Base-by-base conservation (phyloP, 1,140 invertebrate species). In the Megalopta genalis region DNA sequence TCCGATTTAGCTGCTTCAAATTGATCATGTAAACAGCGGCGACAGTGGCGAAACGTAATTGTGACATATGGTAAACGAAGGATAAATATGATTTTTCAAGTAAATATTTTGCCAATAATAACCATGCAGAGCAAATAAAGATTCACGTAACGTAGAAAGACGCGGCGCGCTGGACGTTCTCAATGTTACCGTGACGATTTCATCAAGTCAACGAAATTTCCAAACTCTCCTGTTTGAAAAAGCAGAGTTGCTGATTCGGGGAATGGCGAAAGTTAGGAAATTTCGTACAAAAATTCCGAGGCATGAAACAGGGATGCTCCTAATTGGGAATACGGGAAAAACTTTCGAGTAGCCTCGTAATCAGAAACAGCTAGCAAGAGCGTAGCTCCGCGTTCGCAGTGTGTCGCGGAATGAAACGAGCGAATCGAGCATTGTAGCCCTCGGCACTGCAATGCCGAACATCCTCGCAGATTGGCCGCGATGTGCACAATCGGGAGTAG, bases 321-420 rank as follows among this genome's bases (percentile, higher is more conserved):
- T 52, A 52, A 52, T 52, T 52, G 49, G 49, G 2, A 21, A 52
- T 52, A 18, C 7, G 42, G 7, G 42, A 52, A 21, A 57, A 57
- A 57, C 21, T n/a, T 57, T 57, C 21, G 49, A 52, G 49, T 52
- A 18, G 14, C 54, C n/a, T 57, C 6, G 54, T 57, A 57, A 57
- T n/a, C n/a, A n/a, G 8, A 21, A 6, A 54, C 18, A n/a, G 6
- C 39, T 10, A 42, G 52, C 5, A 54, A 57, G 54, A 57, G 21
- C 8, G 25, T 52, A 16, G 10, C 60, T 62, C 32, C 21, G 39
- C 0, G n/a, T 42, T 27, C 5, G 23, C 37, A 68, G 2, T n/a
- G 52, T 42, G 27, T 52, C 49, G 21, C 25, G n/a, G 9, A 78
- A 23, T 65, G 64, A 77, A 49, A 72, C 52, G 49, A 64, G 42